phyloP scores from a whole-genome alignment of 2,888 invertebrate species.

The Anorthoa munda region DNA sequence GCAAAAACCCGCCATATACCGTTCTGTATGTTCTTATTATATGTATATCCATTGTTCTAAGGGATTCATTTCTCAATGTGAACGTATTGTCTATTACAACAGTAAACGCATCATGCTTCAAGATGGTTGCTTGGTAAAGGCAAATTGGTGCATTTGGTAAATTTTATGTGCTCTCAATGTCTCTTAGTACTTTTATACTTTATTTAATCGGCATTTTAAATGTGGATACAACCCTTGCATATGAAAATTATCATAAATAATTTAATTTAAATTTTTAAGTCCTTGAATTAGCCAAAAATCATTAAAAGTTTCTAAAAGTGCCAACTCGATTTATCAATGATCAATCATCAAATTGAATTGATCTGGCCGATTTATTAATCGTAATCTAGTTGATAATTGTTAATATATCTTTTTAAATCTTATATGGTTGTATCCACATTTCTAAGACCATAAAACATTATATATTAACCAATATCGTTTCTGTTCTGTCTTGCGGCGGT shows the following conservation, averaged over 20 bases:
- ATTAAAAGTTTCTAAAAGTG: too few species aligned
- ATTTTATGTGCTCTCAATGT: slow-evolving; percentile 76
- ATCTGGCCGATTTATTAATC: too few species aligned
- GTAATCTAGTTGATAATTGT: neutral
- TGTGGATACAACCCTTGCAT: slow-evolving; percentile 61
- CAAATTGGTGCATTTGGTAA: slow-evolving; percentile 85
- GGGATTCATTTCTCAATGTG: slow-evolving; percentile 50
- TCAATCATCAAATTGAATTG: too few species aligned
- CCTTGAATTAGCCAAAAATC: neutral
- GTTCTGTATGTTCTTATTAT: neutral
- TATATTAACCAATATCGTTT: slow-evolving; percentile 87
- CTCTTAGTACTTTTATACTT: slow-evolving; percentile 63
- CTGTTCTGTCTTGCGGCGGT: slow-evolving; percentile 90
- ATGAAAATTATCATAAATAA: neutral
- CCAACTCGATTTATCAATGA: neutral
- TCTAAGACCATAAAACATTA: slow-evolving; percentile 63
- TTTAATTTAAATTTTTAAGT: too few species aligned
- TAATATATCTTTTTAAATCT: neutral
- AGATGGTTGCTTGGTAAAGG: slow-evolving; percentile 83
- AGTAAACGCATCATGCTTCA: slow-evolving; percentile 82
- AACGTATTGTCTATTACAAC: slow-evolving; percentile 68
- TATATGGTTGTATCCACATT: slow-evolving; percentile 64
- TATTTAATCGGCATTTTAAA: slow-evolving; percentile 60
- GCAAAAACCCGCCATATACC: slow-evolving; percentile 11
- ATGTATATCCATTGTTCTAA: slow-evolving; percentile 29